A percentile compares a stretch with the other conserved stretches of the same genome.
Evolutionary conservation across 2,113 vertebrate species (phyloP).

Genomic region (Proteles cristata): DNA sequence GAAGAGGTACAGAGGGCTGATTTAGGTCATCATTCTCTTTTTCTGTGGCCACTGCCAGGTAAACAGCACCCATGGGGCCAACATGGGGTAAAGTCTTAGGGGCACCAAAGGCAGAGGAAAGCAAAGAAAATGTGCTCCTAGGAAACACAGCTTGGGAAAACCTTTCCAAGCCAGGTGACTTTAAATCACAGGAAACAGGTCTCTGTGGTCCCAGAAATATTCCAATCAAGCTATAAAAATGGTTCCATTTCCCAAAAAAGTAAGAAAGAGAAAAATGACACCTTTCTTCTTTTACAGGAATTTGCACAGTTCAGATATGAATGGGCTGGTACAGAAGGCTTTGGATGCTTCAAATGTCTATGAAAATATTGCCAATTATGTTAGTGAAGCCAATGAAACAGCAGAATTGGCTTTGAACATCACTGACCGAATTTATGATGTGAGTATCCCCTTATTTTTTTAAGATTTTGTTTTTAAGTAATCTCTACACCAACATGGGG

Average conservation of each 20-base stretch:
- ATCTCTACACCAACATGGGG: not conserved
- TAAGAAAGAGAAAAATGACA: slow-evolving; percentile 37
- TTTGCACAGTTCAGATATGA: slow-evolving; percentile 92
- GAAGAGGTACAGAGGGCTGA: not conserved
- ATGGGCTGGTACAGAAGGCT: slow-evolving; percentile 95
- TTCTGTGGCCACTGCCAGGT: not conserved
- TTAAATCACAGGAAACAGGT: not conserved
- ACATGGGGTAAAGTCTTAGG: not conserved
- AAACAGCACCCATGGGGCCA: not conserved
- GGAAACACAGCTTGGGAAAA: not conserved
- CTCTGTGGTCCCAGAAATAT: not conserved
- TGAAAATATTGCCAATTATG: slow-evolving; percentile 93
- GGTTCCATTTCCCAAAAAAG: not conserved
- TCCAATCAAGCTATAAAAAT: not conserved
- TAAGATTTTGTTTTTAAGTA: not conserved
- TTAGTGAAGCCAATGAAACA: slow-evolving; percentile 91
- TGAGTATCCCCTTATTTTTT: slow-evolving; percentile 82
- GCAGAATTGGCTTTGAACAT: slow-evolving; percentile 88
- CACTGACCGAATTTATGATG: slow-evolving; percentile 91
- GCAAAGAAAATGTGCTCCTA: not conserved
- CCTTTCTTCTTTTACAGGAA: slow-evolving; percentile 73
- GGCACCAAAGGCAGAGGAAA: not conserved
- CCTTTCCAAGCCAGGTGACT: not conserved
- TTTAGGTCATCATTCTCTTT: slow-evolving; percentile 9
- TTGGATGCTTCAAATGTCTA: slow-evolving; percentile 95